Percentiles rank a stretch among this genome's conserved stretches.
Evolutionary conservation across 2,113 vertebrate species (phyloP).

Genomic region (Antechinus flavipes): DNA sequence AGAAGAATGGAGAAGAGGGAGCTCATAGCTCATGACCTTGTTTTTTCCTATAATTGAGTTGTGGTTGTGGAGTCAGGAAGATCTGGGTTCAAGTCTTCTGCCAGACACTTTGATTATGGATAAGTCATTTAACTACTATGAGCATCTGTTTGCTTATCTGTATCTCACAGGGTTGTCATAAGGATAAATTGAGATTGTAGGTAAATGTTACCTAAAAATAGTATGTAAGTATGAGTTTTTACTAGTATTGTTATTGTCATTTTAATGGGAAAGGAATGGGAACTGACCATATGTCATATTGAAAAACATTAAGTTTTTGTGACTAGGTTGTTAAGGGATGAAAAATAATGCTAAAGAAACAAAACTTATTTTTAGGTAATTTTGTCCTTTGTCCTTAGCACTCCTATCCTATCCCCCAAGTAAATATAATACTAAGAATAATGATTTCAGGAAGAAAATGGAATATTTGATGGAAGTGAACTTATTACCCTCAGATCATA

Average conservation of each 20-base stretch:
- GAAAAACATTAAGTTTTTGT: slow-evolving; percentile 8
- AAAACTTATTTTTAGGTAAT: not conserved
- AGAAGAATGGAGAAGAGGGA: not conserved
- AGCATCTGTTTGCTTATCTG: not conserved
- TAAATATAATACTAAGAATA: slow-evolving; percentile 4
- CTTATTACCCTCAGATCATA: not conserved
- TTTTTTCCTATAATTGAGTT: not conserved
- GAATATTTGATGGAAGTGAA: slow-evolving; percentile 7
- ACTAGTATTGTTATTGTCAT: not conserved
- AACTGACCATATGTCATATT: not conserved
- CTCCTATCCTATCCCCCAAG: not conserved
- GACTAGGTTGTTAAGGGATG: not conserved
- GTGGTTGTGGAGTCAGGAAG: not conserved
- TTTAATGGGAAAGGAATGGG: not conserved
- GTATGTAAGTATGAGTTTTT: not conserved
- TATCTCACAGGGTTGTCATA: not conserved
- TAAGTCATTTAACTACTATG: not conserved
- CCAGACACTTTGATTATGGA: not conserved
- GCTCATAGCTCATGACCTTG: not conserved
- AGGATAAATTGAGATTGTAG: not conserved
- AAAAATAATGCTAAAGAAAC: slow-evolving; percentile 20
- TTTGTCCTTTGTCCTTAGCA: not conserved
- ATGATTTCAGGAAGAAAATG: slow-evolving; percentile 10
- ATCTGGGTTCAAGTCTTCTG: not conserved
- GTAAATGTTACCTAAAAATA: not conserved